Percentiles rank a stretch among this genome's conserved stretches.
Evolutionary conservation across 2,888 invertebrate genomes (phyloP).

Genomic region (Drosophila borealis): DNA sequence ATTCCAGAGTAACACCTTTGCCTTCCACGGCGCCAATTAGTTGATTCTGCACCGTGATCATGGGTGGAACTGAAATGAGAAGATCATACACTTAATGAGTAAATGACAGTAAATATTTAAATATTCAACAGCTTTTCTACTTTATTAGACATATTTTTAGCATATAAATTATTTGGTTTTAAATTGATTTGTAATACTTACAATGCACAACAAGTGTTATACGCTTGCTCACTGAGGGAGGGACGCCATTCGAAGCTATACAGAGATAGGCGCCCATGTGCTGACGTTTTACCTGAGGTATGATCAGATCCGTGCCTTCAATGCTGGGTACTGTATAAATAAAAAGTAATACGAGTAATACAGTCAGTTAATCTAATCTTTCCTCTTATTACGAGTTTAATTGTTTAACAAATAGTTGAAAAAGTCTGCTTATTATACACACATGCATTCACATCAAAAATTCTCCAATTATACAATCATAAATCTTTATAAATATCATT

Average conservation of each 20-base stretch:
- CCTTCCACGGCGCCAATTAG: slow-evolving; percentile 92
- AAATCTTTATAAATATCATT: neutral
- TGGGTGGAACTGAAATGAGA: slow-evolving; percentile 90
- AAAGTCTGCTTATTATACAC: no score
- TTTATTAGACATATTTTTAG: no score
- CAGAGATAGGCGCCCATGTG: slow-evolving; percentile 93
- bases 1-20: slow-evolving; percentile 91
- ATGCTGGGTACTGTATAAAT: slow-evolving; percentile 87
- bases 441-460: no score
- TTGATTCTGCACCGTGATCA: slow-evolving; percentile 93
- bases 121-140: no score
- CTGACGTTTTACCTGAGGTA: slow-evolving; percentile 89
- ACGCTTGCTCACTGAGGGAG: slow-evolving; percentile 94
- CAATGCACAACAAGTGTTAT: slow-evolving; percentile 94
- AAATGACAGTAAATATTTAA: no score
- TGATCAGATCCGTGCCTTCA: slow-evolving; percentile 89
- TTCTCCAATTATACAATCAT: neutral
- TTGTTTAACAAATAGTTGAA: no score
- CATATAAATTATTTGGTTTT: neutral
- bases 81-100: no score
- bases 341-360: neutral
- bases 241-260: slow-evolving; percentile 93
- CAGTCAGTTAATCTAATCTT: no score
- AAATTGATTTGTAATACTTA: slow-evolving; percentile 85
- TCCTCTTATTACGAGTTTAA: no score